phyloP scores from a whole-genome alignment of 2,113 vertebrate species.

The Lepus timidus region DNA sequence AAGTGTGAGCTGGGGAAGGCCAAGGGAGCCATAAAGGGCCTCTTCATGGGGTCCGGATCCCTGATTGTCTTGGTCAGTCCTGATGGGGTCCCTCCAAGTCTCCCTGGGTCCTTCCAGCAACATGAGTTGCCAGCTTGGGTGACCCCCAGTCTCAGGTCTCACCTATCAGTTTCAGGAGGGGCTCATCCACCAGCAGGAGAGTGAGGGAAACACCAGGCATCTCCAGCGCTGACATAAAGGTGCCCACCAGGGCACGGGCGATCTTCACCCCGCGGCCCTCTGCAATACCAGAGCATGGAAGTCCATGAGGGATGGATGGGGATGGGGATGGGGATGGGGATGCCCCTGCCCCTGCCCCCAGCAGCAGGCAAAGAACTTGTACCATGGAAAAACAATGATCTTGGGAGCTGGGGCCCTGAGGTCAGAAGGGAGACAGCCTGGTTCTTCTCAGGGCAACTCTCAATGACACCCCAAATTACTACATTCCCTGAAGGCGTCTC shows the following conservation, averaged over 20 bases:
- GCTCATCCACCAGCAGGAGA: conserved; percentile 89
- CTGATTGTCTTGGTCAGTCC: not conserved
- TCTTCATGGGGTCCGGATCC: not conserved
- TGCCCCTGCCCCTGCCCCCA: not conserved
- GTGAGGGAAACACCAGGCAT: conserved; percentile 96
- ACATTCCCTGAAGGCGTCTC: not conserved
- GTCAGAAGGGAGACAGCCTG: not conserved
- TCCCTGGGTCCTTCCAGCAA: not conserved
- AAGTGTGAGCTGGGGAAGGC: not conserved
- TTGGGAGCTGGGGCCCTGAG: not conserved
- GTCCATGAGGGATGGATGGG: not conserved
- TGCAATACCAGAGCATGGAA: conserved; percentile 73
- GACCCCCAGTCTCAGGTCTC: conserved; percentile 63
- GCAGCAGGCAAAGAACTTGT: not conserved
- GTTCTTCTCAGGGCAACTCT: not conserved
- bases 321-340: not conserved
- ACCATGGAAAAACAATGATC: not conserved
- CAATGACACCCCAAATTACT: not conserved
- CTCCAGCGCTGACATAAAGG: conserved; percentile 97
- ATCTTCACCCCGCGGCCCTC: conserved; percentile 89
- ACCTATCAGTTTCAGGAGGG: conserved; percentile 93
- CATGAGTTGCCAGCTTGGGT: not conserved
- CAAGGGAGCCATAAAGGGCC: not conserved
- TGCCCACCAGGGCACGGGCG: conserved; percentile 91
- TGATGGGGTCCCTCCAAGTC: not conserved